Base-by-base conservation (phyloP, 2,113 vertebrate genomes). In the Gymnobelideus leadbeateri region DNA sequence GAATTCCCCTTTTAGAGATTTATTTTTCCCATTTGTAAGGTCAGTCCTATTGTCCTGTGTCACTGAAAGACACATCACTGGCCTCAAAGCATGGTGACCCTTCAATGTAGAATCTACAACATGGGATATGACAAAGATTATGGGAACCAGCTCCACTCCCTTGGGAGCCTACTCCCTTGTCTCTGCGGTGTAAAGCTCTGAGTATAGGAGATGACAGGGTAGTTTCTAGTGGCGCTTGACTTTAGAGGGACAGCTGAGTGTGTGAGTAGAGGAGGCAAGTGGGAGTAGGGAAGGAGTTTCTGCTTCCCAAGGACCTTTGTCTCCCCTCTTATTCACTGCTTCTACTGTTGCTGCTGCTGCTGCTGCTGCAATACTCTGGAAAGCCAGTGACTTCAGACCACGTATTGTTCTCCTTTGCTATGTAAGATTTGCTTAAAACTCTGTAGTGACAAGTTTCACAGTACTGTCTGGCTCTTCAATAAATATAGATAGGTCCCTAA, bases 351-450 rank as follows among this genome's bases (percentile, higher is more conserved):
- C 68, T 94, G 96, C 94, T 96, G 95, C 90, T 77, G 61, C 61
- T 77, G 37, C 37, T 84, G 68, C n/a, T 84, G 68, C 43, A 84
- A 84, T 23, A 84, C n/a, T n/a, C 68, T 84, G 37, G 68, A 84
- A 84, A 84, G 16, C 93, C 61, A 0, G 97, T 96, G 91, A 91
- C 96, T 97, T 95, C 95, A 94, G 97, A 98, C 98, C 98, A 98
- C 98, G 98, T 95, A 97, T 97, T 77, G 1, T 93, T 95, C 10
- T 47, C 94, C 97, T 94, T 7, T 77, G 92, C 97, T 94, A 7
- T 90, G 93, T 90, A 21, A 94, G 98, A 97, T 91, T 95, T 97
- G 93, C 96, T 98, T 97, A 98, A 98, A 98, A 98, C 94, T 90
- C 95, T 3, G 89, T 95, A 97, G 95, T 0, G 51, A 97, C 24